Conservation (phyloP, 2,888 invertebrate genomes). For the Eretmocerus hayati region DNA sequence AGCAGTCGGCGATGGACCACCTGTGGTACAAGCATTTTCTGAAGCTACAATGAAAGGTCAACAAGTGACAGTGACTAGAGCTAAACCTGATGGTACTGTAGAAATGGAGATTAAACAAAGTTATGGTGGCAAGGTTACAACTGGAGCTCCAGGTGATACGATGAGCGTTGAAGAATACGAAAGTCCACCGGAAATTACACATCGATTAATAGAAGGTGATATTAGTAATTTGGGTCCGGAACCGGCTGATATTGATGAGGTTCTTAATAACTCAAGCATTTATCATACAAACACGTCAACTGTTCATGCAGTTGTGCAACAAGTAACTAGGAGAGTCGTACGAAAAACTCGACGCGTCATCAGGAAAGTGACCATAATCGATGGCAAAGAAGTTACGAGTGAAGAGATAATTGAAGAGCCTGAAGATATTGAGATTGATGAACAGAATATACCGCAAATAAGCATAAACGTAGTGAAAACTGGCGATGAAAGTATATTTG, state of each 20-base stretch:
- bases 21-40: slow-evolving; percentile 59
- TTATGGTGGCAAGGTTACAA: slow-evolving; percentile 58
- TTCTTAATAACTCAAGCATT: slow-evolving; percentile 36
- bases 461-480: slow-evolving; percentile 58
- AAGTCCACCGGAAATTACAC: slow-evolving; percentile 56
- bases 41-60: slow-evolving; percentile 64
- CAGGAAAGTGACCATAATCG: slow-evolving; percentile 67
- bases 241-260: slow-evolving; percentile 42
- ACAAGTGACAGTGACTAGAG: slow-evolving; percentile 55
- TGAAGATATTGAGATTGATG: slow-evolving; percentile 65
- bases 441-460: slow-evolving; percentile 65
- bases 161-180: slow-evolving; percentile 61
- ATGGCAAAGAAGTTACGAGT: slow-evolving; percentile 76
- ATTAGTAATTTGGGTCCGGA: slow-evolving; percentile 48
- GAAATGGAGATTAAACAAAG: slow-evolving; percentile 59
- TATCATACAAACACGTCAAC: slow-evolving; percentile 60
- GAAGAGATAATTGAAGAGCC: slow-evolving; percentile 83
- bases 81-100: slow-evolving; percentile 54
- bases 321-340: slow-evolving; percentile 72
- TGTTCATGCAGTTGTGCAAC: slow-evolving; percentile 73
- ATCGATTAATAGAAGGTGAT: slow-evolving; percentile 53
- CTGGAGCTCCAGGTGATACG: slow-evolving; percentile 58
- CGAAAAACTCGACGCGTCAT: slow-evolving; percentile 69
- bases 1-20: slow-evolving; percentile 52
- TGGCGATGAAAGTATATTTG: slow-evolving; percentile 11